Evolutionary conservation across 1,140 invertebrate genomes (phyloP).

Genomic region (Drosophila azteca): DNA sequence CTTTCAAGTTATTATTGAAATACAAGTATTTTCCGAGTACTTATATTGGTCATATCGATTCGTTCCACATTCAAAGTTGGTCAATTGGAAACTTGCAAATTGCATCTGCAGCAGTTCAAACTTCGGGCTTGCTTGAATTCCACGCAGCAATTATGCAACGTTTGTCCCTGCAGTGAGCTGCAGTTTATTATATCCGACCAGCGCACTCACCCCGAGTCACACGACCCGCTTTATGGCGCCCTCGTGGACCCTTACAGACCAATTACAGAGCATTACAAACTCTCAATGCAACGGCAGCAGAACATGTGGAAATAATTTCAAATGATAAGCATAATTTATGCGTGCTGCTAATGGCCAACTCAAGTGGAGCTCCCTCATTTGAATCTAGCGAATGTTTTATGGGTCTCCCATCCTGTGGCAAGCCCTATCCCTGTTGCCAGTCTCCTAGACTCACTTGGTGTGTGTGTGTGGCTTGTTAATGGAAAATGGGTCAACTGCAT

Average conservation of each 20-base stretch:
- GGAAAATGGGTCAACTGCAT: slow-evolving; percentile 73
- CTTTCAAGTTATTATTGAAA: too few relatives aligned
- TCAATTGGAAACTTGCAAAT: not conserved
- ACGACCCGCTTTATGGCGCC: slow-evolving; percentile 57
- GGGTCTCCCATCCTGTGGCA: not conserved
- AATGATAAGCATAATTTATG: slow-evolving; percentile 79
- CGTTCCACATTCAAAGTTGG: too few relatives aligned
- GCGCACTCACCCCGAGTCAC: not conserved
- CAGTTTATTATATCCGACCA: slow-evolving; percentile 41
- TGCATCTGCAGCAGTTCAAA: slow-evolving; percentile 13
- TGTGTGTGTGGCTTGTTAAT: slow-evolving; percentile 25
- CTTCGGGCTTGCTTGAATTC: too few relatives aligned
- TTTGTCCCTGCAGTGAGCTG: slow-evolving; percentile 28
- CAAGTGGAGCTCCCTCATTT: slow-evolving; percentile 24
- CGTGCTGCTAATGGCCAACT: slow-evolving; percentile 54
- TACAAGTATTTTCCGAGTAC: too few relatives aligned
- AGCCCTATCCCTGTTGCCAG: not conserved
- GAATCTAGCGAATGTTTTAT: slow-evolving; percentile 33
- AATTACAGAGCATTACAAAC: slow-evolving; percentile 68
- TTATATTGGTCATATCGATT: too few relatives aligned
- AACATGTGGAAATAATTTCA: slow-evolving; percentile 74
- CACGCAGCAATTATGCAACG: slow-evolving; percentile 21
- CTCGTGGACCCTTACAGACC: too few relatives aligned
- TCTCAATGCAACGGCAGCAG: slow-evolving; percentile 19
- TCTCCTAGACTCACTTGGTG: not conserved